Conservation (phyloP, 2,888 invertebrate genomes). For the Rhodophaea formosa region DNA sequence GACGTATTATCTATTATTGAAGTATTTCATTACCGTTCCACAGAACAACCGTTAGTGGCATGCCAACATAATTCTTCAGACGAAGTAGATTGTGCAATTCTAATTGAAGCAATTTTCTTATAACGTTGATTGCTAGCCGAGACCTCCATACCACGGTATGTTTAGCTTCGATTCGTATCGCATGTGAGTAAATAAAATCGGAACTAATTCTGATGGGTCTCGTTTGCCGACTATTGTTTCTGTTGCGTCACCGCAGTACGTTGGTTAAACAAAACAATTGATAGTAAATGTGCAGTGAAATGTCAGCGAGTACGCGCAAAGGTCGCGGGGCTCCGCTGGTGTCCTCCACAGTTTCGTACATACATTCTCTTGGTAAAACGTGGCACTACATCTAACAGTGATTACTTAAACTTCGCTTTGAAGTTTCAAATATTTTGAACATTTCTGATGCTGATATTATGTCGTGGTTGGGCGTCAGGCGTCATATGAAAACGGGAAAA, state of each 20-base stretch:
- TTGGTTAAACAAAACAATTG: constrained; percentile 27
- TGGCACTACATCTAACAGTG: neutral
- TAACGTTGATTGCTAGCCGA: neutral
- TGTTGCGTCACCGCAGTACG: constrained; percentile 9
- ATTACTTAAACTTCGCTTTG: neutral
- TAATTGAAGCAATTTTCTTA: constrained; percentile 15
- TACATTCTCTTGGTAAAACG: constrained; percentile 10
- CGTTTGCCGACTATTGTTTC: constrained; percentile 5
- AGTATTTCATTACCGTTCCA: constrained; percentile 28
- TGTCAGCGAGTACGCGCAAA: constrained; percentile 38
- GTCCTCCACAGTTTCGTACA: constrained; percentile 35
- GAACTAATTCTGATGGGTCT: constrained; percentile 14
- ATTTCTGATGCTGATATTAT: too few relatives aligned
- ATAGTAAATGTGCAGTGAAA: constrained; percentile 34
- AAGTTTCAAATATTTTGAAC: too few relatives aligned
- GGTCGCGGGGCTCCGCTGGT: constrained; percentile 33
- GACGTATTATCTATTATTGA: constrained; percentile 49
- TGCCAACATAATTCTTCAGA: constrained; percentile 5
- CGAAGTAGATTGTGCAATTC: constrained; percentile 19
- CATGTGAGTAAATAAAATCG: constrained; percentile 11
- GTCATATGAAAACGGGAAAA: too few relatives aligned
- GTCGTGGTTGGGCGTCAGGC: too few relatives aligned
- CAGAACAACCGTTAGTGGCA: constrained; percentile 6
- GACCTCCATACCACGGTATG: constrained; percentile 4
- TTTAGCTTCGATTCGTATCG: constrained; percentile 1